These are phyloP conservation scores for Clistopyga incitator DNA, from an alignment of 2,888 invertebrate genomes.

Conservation along the genomic window DNA sequence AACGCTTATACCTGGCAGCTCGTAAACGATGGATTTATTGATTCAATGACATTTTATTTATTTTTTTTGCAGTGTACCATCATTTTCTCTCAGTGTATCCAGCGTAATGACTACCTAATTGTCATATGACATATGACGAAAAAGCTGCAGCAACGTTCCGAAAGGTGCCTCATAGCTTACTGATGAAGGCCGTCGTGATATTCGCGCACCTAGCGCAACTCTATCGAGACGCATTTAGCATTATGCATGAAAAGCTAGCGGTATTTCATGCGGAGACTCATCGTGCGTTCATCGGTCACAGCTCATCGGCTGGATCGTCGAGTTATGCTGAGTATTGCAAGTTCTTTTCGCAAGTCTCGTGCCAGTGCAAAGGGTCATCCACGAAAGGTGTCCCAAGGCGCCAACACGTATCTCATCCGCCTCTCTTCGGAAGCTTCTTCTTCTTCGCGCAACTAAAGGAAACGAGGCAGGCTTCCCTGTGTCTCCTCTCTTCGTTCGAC, in stretches of 20 bases:
- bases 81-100: too few species aligned
- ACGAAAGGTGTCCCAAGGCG: slow-evolving; percentile 75
- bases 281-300: slow-evolving; percentile 81
- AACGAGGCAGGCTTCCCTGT: slow-evolving; percentile 8
- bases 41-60: too few species aligned
- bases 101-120: too few species aligned
- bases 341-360: slow-evolving; percentile 65
- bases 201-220: slow-evolving; percentile 53
- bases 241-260: slow-evolving; percentile 78
- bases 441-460: slow-evolving; percentile 44
- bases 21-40: too few species aligned
- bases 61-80: too few species aligned
- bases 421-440: slow-evolving; percentile 61
- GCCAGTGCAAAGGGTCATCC: slow-evolving; percentile 39
- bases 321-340: slow-evolving; percentile 68
- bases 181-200: not conserved
- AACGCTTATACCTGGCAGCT: too few species aligned
- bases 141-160: not conserved
- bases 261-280: slow-evolving; percentile 81
- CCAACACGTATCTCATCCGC: slow-evolving; percentile 72
- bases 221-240: slow-evolving; percentile 70
- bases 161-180: slow-evolving; percentile 48
- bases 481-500: slow-evolving; percentile 6
- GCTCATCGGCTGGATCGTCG: slow-evolving; percentile 80
- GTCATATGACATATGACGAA: not conserved